Conservation (phyloP, 37 sponge, comb jelly and placozoan genomes). For the Aphrocallistes beatrix region DNA sequence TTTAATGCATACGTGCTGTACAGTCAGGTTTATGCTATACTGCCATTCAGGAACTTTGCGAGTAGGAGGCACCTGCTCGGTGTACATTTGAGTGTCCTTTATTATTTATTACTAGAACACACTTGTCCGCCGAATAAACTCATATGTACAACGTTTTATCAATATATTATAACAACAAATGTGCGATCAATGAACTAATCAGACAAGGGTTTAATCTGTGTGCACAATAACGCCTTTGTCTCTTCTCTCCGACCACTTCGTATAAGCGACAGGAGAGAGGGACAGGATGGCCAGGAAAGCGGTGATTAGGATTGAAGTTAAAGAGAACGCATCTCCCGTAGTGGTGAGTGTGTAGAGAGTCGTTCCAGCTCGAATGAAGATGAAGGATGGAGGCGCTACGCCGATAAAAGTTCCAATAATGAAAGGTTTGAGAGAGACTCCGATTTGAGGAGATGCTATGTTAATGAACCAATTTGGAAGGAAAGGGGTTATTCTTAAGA, state of each 20-base stretch:
- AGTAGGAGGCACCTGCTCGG: too few species aligned
- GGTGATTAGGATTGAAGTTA: conserved; percentile 42
- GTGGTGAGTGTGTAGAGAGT: conserved; percentile 77
- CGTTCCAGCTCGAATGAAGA: conserved; percentile 82
- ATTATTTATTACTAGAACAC: background rate
- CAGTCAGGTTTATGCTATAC: too few species aligned
- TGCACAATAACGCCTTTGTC: background rate
- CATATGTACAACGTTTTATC: conserved; percentile 19
- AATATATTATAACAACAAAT: background rate
- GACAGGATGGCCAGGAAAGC: conserved; percentile 50
- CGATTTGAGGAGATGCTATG: conserved; percentile 77
- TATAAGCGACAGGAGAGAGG: conserved; percentile 59
- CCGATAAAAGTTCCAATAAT: conserved; percentile 81
- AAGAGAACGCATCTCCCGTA: conserved; percentile 55
- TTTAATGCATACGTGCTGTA: too few species aligned
- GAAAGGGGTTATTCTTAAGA: conserved; percentile 73
- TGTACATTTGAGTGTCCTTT: background rate
- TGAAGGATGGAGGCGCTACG: conserved; percentile 82
- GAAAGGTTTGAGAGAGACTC: conserved; percentile 64
- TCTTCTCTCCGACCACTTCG: conserved; percentile 14
- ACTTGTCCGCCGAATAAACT: background rate
- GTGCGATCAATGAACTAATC: background rate
- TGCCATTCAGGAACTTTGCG: too few species aligned
- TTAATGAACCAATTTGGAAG: conserved; percentile 97
- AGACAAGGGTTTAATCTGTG: background rate